Evolutionary conservation across 1,140 invertebrate genomes (phyloP), one percentile per base, ranked within the genome.

Genomic region (Paralvinella palmiformis): DNA sequence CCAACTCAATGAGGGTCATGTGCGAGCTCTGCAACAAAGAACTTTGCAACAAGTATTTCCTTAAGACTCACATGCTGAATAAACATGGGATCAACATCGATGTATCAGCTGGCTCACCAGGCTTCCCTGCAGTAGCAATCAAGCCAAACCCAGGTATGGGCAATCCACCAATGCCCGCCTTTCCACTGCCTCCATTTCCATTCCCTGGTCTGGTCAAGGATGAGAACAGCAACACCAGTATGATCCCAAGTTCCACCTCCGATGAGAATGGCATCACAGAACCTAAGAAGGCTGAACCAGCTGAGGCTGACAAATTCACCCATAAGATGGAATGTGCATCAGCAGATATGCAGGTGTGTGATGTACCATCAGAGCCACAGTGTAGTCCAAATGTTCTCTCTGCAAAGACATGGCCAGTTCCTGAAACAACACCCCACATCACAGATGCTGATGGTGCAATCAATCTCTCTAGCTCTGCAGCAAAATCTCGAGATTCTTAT

Each of bases 11-110:
- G 45, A 82, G 67, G 77, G 85, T 74, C 73, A 94, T 94, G 73
- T 99, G 96, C 79, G 94, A 98, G 77, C 95, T 99, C 63, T 99
- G 96, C 81, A 98, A 98, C 82, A 99, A 99, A 83, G 95, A 98
- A 67, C 73, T 81, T 65, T 99, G 96, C 82, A 99, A 99, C 83
- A 99, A 99, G 79, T 99, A 99, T 75, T 99, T 99, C 78, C 94
- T 99, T 89, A 94, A 97, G 77, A 65, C 63, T n/a, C 63, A 65
- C 57, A 59, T 65, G 57, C 35, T 65, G 24, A 66, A 62, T 13
- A 50, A 37, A 1, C 59, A 66, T 41, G 59, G 59, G 13, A 24
- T 66, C 22, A 56, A 61, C 44, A 55, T 62, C 53, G 59, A 66
- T 52, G 29, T 41, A 66, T 55, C 17, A 66, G 45, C n/a, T 50